Conservation (phyloP, 2,797 vertebrate genomes). For the Spinus pinus region DNA sequence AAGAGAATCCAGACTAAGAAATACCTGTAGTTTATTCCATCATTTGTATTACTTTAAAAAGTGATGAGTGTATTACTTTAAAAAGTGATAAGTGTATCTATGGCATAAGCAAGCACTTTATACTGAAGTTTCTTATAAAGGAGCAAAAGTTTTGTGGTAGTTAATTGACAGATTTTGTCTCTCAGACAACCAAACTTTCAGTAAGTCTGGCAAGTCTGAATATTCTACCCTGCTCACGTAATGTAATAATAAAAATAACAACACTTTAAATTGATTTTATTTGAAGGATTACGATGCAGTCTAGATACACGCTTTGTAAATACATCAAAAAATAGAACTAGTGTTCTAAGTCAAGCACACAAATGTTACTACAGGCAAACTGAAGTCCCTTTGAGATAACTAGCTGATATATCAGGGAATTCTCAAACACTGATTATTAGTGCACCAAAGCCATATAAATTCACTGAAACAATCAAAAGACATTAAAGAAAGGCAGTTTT, state of each 20-base stretch:
- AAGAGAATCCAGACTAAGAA: neutral
- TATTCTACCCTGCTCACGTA: neutral
- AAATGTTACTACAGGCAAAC: neutral
- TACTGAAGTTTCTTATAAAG: neutral
- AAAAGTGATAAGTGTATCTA: neutral
- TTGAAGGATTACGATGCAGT: neutral
- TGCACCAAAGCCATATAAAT: conserved; percentile 12
- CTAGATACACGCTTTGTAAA: neutral
- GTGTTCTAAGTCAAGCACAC: neutral
- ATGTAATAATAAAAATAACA: neutral
- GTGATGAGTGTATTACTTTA: neutral
- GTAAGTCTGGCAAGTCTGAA: neutral
- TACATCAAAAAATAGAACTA: neutral
- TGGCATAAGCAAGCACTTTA: neutral
- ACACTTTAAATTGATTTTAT: neutral
- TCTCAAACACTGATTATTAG: conserved; percentile 6
- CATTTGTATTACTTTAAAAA: neutral
- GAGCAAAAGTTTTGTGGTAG: neutral
- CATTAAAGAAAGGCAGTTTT: conserved; percentile 28
- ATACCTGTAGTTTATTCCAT: neutral
- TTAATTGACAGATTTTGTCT: neutral
- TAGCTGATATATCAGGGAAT: neutral
- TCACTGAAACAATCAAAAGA: conserved; percentile 25
- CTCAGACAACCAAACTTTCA: neutral
- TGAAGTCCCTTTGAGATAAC: neutral